Percentiles rank a stretch among this genome's conserved stretches.
phyloP scores from a whole-genome alignment of 2,113 vertebrate species.

The Notarius lentiginosus region DNA sequence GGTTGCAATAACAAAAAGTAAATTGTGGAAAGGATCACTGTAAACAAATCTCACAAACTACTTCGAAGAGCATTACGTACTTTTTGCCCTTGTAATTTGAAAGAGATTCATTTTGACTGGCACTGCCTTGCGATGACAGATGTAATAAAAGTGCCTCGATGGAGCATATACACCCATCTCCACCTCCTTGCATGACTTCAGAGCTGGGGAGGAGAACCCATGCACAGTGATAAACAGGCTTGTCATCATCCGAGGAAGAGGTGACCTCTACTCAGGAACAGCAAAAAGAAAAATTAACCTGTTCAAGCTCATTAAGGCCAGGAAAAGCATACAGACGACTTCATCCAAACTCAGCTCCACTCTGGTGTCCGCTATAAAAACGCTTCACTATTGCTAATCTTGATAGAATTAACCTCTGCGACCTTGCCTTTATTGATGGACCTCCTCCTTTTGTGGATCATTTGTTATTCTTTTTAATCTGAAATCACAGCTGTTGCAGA shows the following conservation, averaged over 20 bases:
- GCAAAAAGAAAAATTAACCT: constrained; percentile 52
- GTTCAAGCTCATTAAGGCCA: constrained; percentile 54
- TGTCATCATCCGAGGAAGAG: constrained; percentile 36
- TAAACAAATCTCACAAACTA: constrained; percentile 37
- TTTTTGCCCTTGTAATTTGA: constrained; percentile 53
- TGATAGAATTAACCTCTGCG: constrained; percentile 70
- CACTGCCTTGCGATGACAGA: constrained; percentile 49
- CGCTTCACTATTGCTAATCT: constrained; percentile 66
- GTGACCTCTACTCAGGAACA: constrained; percentile 26
- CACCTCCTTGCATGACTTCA: constrained; percentile 46
- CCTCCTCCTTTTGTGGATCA: constrained; percentile 54
- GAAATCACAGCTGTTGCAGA: constrained; percentile 70
- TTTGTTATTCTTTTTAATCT: constrained; percentile 58
- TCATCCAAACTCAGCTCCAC: constrained; percentile 58
- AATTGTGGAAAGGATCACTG: constrained; percentile 22
- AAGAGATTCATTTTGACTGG: constrained; percentile 43
- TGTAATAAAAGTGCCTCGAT: constrained; percentile 47
- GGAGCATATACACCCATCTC: constrained; percentile 40
- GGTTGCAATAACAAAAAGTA: constrained; percentile 8
- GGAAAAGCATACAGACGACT: constrained; percentile 57
- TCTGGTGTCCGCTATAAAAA: constrained; percentile 54
- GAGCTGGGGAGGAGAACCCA: constrained; percentile 43
- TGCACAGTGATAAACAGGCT: constrained; percentile 42
- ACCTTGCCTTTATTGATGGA: constrained; percentile 67
- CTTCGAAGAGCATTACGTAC: constrained; percentile 35